Evolutionary conservation across 2,888 invertebrate genomes (phyloP).

Genomic region (Scaptomyza caliginosa): DNA sequence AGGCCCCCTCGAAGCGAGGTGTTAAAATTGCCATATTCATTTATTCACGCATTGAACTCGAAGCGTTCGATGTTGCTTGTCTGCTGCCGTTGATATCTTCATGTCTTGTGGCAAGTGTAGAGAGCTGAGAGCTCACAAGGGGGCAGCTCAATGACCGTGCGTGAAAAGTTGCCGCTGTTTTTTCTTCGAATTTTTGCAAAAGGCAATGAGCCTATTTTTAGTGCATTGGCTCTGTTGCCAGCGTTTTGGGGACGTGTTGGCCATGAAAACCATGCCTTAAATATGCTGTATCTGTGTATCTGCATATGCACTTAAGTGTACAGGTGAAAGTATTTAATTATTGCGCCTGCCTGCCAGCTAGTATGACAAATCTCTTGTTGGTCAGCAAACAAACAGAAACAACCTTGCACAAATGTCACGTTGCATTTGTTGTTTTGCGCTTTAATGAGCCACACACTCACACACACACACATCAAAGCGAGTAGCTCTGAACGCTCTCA

Average conservation of each 20-base stretch:
- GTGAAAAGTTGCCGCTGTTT: conserved; percentile 56
- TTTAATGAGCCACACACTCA: too few relatives aligned
- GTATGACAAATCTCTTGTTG: conserved; percentile 70
- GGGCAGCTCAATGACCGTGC: conserved; percentile 59
- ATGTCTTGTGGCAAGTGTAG: conserved; percentile 35
- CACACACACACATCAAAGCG: conserved; percentile 47
- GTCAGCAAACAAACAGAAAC: conserved; percentile 29
- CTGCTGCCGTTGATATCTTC: conserved; percentile 48
- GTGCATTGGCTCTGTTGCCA: conserved; percentile 67
- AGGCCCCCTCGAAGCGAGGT: conserved; percentile 24
- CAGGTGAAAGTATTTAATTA: conserved; percentile 77
- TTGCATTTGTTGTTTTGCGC: conserved; percentile 56
- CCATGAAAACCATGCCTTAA: conserved; percentile 52
- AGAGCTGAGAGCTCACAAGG: background rate
- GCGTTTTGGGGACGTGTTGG: conserved; percentile 53
- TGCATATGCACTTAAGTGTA: conserved; percentile 18
- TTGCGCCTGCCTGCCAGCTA: conserved; percentile 55
- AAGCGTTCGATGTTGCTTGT: conserved; percentile 28
- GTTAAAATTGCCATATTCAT: conserved; percentile 47
- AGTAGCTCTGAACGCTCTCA: conserved; percentile 8
- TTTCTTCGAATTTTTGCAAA: conserved; percentile 33
- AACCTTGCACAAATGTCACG: conserved; percentile 62
- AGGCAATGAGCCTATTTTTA: conserved; percentile 75
- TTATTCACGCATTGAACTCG: conserved; percentile 64
- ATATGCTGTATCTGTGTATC: background rate